Percentiles rank a stretch among this genome's conserved stretches.
These are phyloP conservation scores for Ectropis grisescens DNA, from an alignment of 1,140 invertebrate genomes.

Conservation along the genomic window DNA sequence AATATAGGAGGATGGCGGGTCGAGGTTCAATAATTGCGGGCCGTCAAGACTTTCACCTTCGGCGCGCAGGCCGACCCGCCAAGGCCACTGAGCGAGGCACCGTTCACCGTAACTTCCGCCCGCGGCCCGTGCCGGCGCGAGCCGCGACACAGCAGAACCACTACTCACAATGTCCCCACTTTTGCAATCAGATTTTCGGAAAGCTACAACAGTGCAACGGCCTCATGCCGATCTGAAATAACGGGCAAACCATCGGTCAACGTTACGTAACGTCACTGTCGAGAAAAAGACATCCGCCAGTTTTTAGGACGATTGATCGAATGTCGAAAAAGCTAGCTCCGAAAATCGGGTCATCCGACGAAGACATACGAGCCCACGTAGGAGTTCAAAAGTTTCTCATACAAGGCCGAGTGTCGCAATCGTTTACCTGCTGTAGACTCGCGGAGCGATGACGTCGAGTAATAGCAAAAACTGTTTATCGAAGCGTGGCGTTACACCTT, in stretches of 20 bases:
- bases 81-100: conserved; percentile 42
- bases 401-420: too few species aligned
- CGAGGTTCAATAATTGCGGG: conserved; percentile 52
- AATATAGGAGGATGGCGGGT: conserved; percentile 41
- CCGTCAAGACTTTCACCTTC: conserved; percentile 60
- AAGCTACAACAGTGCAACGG: conserved; percentile 24
- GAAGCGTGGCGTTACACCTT: conserved; percentile 12
- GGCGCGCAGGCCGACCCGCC: conserved; percentile 32
- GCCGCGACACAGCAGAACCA: conserved; percentile 16
- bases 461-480: conserved; percentile 10
- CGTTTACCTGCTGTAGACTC: too few species aligned
- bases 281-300: conserved; percentile 12
- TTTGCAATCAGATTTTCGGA: conserved; percentile 30
- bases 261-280: conserved; percentile 19
- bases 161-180: conserved; percentile 13
- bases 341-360: too few species aligned
- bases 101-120: conserved; percentile 46
- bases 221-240: conserved; percentile 13
- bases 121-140: conserved; percentile 22
- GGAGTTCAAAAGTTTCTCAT: too few species aligned
- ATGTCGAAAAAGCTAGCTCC: too few species aligned
- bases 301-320: conserved; percentile 5
- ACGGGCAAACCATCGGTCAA: conserved; percentile 8
- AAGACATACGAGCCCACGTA: not conserved
- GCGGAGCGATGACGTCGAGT: too few species aligned